Evolutionary conservation across 2,113 vertebrate genomes (phyloP), one percentile per base, ranked within the genome.

Genomic region (Peromyscus polionotus): DNA sequence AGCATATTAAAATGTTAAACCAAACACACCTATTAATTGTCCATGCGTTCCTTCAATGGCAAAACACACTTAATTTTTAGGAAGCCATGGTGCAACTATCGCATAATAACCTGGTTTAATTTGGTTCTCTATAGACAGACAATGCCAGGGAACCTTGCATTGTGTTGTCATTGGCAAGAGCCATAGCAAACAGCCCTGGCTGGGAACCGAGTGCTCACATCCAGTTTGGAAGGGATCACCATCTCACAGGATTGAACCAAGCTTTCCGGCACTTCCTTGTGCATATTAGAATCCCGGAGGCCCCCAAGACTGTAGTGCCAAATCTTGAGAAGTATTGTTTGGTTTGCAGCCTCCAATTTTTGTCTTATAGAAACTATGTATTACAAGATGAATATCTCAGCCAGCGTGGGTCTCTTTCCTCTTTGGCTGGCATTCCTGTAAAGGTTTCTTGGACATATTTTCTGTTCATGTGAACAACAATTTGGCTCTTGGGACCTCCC

Each of bases 21-120:
- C 57, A 91, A 93, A 85, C 7, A 80, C 26, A 67, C 75, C 81
- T 57, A 54, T 51, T 95, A 92, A 96, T 87, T n/a, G 39, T 16
- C 72, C 51, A 59, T 6, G 68, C n/a, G 12, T 93, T 95, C n/a
- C 45, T 87, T 0, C 87, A 86, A 80, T 73, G 96, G 91, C 45
- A 92, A 88, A 90, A 70, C 48, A 59, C 39, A 75, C 75, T 94
- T 95, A 94, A 83, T 96, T 97, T 94, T 87, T 48, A 73, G 94
- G 79, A 92, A 94, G 84, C 68, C 8, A 22, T 63, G 57, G 75
- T 68, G 24, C 88, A 67, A 65, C n/a, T 84, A 87, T 72, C 5
- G 22, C 77, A 31, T n/a, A 90, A 72, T 72, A 85, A 86, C 20
- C 90, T 39, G 59, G 67, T 76, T 94, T 94, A 81, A 88, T 90